Percentiles rank a stretch among this genome's conserved stretches.
Evolutionary conservation across 2,888 invertebrate genomes (phyloP).

Genomic region (Sericinus montela): DNA sequence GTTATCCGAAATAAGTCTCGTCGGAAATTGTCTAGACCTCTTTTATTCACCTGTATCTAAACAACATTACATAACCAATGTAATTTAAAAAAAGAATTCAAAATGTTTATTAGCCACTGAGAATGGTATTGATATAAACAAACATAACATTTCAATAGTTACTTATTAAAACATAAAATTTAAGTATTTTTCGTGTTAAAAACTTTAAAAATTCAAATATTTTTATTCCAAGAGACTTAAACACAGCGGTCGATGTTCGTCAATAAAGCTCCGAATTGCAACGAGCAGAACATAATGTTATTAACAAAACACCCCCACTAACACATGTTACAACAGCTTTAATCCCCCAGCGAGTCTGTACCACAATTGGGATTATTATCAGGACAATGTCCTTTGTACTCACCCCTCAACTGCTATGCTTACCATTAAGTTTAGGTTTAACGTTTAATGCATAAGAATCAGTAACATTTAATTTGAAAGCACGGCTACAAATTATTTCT

Average conservation of each 20-base stretch:
- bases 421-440: conserved; percentile 7
- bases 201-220: too few species aligned
- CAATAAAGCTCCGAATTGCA: conserved; percentile 4
- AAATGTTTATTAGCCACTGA: too few species aligned
- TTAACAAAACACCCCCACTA: conserved; percentile 20
- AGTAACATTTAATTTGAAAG: conserved; percentile 19
- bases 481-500: conserved; percentile 1
- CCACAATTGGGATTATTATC: conserved; percentile 21
- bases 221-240: too few species aligned
- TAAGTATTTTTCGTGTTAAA: too few species aligned
- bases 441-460: conserved; percentile 20
- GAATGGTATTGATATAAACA: too few species aligned
- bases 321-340: conserved; percentile 17
- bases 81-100: too few species aligned
- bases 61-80: too few species aligned
- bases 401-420: conserved; percentile 11
- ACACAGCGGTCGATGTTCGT: background rate
- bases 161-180: too few species aligned
- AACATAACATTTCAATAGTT: too few species aligned
- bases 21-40: too few species aligned
- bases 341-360: conserved; percentile 17
- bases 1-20: too few species aligned
- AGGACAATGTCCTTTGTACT: conserved; percentile 17
- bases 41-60: too few species aligned
- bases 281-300: conserved; percentile 12